Conservation (phyloP, 2,797 vertebrate species). For the Scolopax rusticola region DNA sequence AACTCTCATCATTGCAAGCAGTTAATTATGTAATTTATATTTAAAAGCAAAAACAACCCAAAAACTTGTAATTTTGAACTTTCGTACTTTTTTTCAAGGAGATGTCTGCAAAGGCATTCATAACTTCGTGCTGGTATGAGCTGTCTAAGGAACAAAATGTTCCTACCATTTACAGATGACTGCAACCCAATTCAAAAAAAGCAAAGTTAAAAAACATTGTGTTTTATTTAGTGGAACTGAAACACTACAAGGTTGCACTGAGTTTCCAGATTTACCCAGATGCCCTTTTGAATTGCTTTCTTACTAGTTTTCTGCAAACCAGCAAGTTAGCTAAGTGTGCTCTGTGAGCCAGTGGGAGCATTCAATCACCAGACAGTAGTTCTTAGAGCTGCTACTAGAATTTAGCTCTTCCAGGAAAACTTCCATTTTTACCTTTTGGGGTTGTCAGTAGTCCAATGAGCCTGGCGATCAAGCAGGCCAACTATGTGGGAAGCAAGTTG, state of each 20-base stretch:
- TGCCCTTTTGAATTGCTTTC: not conserved
- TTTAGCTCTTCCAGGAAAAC: not conserved
- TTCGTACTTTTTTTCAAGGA: not conserved
- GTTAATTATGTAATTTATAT: not conserved
- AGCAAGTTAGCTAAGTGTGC: not conserved
- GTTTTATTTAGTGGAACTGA: not conserved
- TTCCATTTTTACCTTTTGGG: not conserved
- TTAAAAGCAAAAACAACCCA: not conserved
- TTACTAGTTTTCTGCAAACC: not conserved
- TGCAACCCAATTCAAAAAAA: not conserved
- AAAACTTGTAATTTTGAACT: not conserved
- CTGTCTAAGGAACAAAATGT: not conserved
- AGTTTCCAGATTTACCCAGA: not conserved
- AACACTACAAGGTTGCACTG: not conserved
- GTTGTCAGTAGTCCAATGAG: not conserved
- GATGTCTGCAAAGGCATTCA: not conserved
- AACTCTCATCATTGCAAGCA: not conserved
- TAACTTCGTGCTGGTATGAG: not conserved
- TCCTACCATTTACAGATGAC: not conserved
- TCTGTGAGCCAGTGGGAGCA: not conserved
- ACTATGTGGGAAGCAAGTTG: fast-evolving
- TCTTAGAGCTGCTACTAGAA: not conserved
- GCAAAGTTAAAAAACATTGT: not conserved
- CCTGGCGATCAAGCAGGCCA: not conserved
- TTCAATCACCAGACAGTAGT: not conserved